Base-by-base conservation (phyloP, 2,888 invertebrate species). In the Melinaea marsaeus region DNA sequence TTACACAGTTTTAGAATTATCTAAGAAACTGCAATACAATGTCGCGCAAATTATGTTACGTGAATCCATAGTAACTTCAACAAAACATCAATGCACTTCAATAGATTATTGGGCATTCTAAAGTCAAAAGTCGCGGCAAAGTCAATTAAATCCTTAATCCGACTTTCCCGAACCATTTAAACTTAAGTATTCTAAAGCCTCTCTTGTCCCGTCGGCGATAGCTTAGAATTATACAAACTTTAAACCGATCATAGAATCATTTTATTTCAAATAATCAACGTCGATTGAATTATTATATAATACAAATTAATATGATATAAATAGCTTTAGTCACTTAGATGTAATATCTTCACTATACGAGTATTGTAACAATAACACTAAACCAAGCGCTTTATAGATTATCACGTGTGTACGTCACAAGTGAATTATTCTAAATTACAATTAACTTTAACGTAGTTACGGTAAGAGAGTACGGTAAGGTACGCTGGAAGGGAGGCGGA, bases 391-490 rank as follows among this genome's bases (percentile, higher is more conserved):
- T 86, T 88, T 87, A 86, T 83, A 80, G 81, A 82, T 79, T 80
- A 85, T 80, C 80, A 83, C 72, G 72, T 79, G 75, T 68, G 65
- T 65, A 74, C 67, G 74, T 74, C 71, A 74, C 73, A 73, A 76
- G 73, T 74, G 74, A 85, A 82, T 85, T 83, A 86, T 88, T 88
- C 88, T 88, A 88, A 88, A 88, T 86, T 88, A 88, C 79, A 75
- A 76, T 82, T 80, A 82, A 79, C 69, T 72, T 67, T 73, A 75
- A 69, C 72, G 72, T 74, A 74, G 67, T 63, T 60, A 66, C 62
- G 32, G 47, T 69, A 69, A 68, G 66, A 63, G 55, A 47, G 13
- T 71, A 51, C 9, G 9, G 32, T 32, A 11, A 51, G 32, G 22
- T 22, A 22, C 22, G 22, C 1, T 22, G 22, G 22, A 22, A 22